phyloP scores from a whole-genome alignment of 2,888 invertebrate genomes.

The Meloe dianella region DNA sequence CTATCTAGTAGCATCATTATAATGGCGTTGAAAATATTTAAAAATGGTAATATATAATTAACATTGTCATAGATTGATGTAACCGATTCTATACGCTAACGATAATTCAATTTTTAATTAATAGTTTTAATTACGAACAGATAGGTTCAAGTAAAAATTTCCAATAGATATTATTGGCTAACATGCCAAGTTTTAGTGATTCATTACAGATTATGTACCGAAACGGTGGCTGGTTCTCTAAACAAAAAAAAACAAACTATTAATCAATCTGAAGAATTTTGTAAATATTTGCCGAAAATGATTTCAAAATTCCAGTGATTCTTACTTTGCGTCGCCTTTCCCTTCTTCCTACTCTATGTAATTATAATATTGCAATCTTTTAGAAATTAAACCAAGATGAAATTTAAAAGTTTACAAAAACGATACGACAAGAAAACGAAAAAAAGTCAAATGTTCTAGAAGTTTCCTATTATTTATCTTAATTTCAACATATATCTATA shows the following conservation, averaged over 20 bases:
- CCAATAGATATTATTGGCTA: neutral
- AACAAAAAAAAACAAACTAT: neutral
- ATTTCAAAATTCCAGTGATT: neutral
- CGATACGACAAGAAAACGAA: neutral
- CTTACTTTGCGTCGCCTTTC: neutral
- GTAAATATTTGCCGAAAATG: neutral
- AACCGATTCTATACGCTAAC: constrained; percentile 14
- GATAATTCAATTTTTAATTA: constrained; percentile 13
- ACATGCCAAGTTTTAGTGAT: neutral
- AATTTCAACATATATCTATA: constrained; percentile 26
- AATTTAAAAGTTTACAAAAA: neutral
- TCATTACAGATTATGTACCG: neutral
- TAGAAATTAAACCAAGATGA: neutral
- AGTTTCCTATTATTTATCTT: neutral
- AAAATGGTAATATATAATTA: constrained; percentile 29
- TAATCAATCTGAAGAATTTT: neutral
- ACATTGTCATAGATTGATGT: constrained; percentile 24
- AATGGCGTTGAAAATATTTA: constrained; percentile 26
- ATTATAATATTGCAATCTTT: neutral
- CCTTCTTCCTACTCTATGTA: neutral
- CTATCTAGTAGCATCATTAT: constrained; percentile 20
- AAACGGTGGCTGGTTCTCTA: neutral
- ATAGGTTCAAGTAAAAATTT: constrained; percentile 10
- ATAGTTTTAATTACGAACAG: constrained; percentile 20
- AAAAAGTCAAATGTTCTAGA: neutral